Conservation (phyloP, 2,888 invertebrate genomes). For the Trachelus stipa region DNA sequence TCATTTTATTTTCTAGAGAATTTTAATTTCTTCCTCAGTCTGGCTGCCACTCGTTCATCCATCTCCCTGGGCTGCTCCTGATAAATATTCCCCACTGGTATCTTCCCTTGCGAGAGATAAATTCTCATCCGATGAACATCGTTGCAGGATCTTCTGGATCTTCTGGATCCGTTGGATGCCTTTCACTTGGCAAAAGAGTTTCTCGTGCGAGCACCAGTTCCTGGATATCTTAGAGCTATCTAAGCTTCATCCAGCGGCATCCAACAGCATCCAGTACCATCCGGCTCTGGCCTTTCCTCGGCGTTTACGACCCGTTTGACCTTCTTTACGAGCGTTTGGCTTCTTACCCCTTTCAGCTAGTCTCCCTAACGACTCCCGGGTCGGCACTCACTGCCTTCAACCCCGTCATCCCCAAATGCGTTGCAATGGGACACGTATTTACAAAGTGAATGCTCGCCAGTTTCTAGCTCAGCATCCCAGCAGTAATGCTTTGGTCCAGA, state of each 20-base stretch:
- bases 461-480: no score
- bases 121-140: no score
- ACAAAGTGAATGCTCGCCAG: slow-evolving; percentile 7
- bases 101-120: no score
- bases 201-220: no score
- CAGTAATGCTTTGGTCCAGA: no score
- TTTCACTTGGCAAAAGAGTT: no score
- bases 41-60: no score
- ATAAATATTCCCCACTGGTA: no score
- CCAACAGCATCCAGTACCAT: slow-evolving; percentile 35
- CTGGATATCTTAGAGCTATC: slow-evolving; percentile 38
- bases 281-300: slow-evolving; percentile 41
- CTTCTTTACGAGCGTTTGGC: slow-evolving; percentile 58
- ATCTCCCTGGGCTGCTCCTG: no score
- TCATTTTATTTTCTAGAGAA: slow-evolving; percentile 43
- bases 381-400: slow-evolving; percentile 28
- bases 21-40: slow-evolving; percentile 44
- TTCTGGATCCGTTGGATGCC: no score
- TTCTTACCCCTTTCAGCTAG: slow-evolving; percentile 54
- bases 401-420: slow-evolving; percentile 18
- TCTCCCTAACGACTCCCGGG: slow-evolving; percentile 52
- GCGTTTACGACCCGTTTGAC: slow-evolving; percentile 58
- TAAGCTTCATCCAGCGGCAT: slow-evolving; percentile 44
- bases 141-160: no score
- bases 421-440: slow-evolving; percentile 15